Percentiles rank a stretch among this genome's conserved stretches.
These are phyloP conservation scores for Sakesphorus luctuosus DNA, from an alignment of 2,113 vertebrate genomes.

Conservation along the genomic window DNA sequence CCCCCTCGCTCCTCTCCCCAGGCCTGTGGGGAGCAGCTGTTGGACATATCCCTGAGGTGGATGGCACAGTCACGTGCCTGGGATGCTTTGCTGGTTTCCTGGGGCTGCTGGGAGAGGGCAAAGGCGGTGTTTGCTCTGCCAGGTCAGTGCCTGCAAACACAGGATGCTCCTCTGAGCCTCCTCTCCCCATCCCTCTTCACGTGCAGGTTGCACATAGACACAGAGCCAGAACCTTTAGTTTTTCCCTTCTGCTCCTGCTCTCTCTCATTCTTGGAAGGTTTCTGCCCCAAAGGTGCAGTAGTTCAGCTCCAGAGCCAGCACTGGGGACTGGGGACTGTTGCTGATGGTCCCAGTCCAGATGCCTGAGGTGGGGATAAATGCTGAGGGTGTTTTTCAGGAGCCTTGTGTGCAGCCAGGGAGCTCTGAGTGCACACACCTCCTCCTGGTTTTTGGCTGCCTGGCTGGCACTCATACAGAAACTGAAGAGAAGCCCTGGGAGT, in stretches of 20 bases:
- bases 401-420: not conserved
- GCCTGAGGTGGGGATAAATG: not conserved
- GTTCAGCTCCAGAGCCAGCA: not conserved
- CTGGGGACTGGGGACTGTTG: not conserved
- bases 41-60: not conserved
- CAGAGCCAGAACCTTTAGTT: not conserved
- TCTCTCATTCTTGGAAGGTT: not conserved
- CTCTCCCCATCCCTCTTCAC: not conserved
- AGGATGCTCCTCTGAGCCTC: not conserved
- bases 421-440: not conserved
- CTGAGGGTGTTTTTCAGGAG: fast-evolving
- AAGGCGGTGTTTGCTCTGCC: not conserved
- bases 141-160: not conserved
- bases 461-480: not conserved
- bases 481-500: not conserved
- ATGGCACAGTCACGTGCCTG: fast-evolving
- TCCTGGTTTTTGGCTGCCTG: not conserved
- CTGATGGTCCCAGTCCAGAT: not conserved
- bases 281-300: not conserved
- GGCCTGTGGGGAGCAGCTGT: fast-evolving
- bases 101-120: not conserved
- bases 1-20: not conserved
- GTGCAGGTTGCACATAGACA: fast-evolving
- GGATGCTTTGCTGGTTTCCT: not conserved
- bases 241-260: not conserved